Evolutionary conservation across 1,140 invertebrate genomes (phyloP).

Genomic region (Oppia nitens): DNA sequence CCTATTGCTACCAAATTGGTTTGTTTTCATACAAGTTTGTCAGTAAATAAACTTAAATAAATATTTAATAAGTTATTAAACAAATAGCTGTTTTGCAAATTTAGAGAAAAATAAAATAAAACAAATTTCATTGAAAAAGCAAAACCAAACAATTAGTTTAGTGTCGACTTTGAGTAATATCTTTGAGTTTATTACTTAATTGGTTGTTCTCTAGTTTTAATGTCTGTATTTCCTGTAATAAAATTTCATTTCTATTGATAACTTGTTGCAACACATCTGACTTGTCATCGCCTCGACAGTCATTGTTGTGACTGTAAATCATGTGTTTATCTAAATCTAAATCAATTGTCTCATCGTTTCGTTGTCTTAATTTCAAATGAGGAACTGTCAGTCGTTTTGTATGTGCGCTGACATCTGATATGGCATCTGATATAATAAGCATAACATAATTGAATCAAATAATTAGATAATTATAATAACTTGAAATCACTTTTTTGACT

Average conservation of each 20-base stretch:
- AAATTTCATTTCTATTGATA: slow-evolving; percentile 2
- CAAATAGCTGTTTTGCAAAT: too few relatives aligned
- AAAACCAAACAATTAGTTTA: too few relatives aligned
- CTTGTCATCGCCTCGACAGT: neutral
- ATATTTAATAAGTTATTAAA: too few relatives aligned
- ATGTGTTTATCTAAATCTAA: neutral
- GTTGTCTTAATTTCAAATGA: slow-evolving; percentile 7
- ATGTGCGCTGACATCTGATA: neutral
- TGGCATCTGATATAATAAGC: neutral
- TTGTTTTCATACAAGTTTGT: too few relatives aligned
- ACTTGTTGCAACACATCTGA: slow-evolving; percentile 3
- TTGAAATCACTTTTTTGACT: neutral
- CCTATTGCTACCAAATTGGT: too few relatives aligned
- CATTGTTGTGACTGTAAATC: neutral
- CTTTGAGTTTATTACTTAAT: neutral
- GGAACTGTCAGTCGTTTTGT: neutral
- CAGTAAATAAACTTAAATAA: too few relatives aligned
- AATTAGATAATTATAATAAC: neutral
- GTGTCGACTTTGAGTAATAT: too few relatives aligned
- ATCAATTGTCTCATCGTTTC: slow-evolving; percentile 1
- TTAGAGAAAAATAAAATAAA: too few relatives aligned
- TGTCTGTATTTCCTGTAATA: neutral
- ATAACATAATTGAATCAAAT: neutral
- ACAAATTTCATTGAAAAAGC: too few relatives aligned
- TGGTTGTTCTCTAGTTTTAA: slow-evolving; percentile 2